Evolutionary conservation across 2,888 invertebrate genomes (phyloP).

Genomic region (Trichogramma dendrolimi): DNA sequence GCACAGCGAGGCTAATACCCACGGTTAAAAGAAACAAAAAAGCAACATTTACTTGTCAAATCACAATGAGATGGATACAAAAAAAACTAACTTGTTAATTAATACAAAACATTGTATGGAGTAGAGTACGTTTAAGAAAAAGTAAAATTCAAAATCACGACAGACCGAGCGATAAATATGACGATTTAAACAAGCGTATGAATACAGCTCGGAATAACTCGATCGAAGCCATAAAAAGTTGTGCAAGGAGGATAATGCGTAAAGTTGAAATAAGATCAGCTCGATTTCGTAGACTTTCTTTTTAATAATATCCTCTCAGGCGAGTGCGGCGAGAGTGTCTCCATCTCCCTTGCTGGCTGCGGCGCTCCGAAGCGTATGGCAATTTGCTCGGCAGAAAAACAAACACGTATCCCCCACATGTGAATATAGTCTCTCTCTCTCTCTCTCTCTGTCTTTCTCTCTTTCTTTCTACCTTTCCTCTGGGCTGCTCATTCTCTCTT

Average conservation of each 20-base stretch:
- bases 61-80: too few species aligned
- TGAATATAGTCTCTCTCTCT: neutral
- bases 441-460: neutral
- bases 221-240: neutral
- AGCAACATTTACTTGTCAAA: too few species aligned
- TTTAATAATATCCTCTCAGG: constrained; percentile 19
- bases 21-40: too few species aligned
- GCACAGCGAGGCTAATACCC: too few species aligned
- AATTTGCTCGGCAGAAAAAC: constrained; percentile 26
- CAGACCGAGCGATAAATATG: too few species aligned
- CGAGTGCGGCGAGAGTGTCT: constrained; percentile 21
- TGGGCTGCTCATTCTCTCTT: neutral
- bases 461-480: neutral
- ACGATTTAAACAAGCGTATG: constrained; percentile 2
- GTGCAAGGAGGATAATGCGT: too few species aligned
- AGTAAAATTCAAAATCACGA: too few species aligned
- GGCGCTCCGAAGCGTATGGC: constrained; percentile 21
- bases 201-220: constrained; percentile 1
- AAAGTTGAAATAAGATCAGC: constrained; percentile 24
- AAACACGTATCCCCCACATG: constrained; percentile 22
- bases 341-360: neutral
- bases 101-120: too few species aligned
- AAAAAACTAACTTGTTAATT: too few species aligned
- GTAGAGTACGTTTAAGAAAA: too few species aligned
- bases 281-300: constrained; percentile 26